Percentiles rank a stretch among this genome's conserved stretches.
Evolutionary conservation across 2,888 invertebrate genomes (phyloP).

Genomic region (Conops quadrifasciatus): DNA sequence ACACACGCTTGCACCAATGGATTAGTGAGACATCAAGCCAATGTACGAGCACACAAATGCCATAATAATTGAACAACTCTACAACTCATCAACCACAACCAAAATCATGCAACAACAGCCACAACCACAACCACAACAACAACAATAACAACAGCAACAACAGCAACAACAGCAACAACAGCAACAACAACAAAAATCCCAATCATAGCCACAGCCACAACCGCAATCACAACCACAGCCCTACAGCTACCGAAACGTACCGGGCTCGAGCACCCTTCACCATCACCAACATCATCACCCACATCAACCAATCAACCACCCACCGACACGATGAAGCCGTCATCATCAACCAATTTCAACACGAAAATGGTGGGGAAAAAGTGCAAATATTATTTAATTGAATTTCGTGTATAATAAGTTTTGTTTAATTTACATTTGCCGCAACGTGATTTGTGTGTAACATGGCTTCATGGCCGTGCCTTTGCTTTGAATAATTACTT

Average conservation of each 20-base stretch:
- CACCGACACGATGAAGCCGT: too few species aligned
- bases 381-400: slow-evolving; percentile 26
- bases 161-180: not conserved
- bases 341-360: not conserved
- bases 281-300: not conserved
- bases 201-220: slow-evolving; percentile 1
- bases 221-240: slow-evolving; percentile 1
- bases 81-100: not conserved
- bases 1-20: too few species aligned
- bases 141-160: not conserved
- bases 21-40: not conserved
- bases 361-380: not conserved
- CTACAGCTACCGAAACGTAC: not conserved
- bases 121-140: not conserved
- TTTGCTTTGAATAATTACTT: not conserved
- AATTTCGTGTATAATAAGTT: slow-evolving; percentile 31
- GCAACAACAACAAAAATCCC: not conserved
- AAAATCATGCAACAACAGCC: not conserved
- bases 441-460: slow-evolving; percentile 29
- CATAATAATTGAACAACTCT: too few species aligned
- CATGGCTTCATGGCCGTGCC: slow-evolving; percentile 15
- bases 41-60: not conserved
- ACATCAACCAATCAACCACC: not conserved
- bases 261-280: not conserved
- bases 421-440: slow-evolving; percentile 32